Base-by-base conservation (phyloP, 1,140 invertebrate species). In the Pseudomyrmex concolor region DNA sequence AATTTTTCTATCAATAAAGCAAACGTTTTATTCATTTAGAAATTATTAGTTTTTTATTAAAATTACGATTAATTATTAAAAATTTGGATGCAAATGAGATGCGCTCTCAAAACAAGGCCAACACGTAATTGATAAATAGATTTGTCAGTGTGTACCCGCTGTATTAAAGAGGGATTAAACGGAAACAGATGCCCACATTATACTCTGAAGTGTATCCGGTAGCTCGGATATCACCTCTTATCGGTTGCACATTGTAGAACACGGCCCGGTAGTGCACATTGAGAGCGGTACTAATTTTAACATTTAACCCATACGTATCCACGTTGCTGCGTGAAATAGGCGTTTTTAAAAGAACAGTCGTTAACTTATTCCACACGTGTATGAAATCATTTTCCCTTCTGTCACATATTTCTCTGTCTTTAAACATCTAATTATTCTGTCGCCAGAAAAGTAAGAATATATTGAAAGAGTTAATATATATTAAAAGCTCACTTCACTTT, bases 221-320 rank as follows among this genome's bases (percentile, higher is more conserved):
- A 62, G 25, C 54, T n/a, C 22, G 25, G 63, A 78, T 78, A 78
- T 68, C 63, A 55, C 43, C 22, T 54, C 74, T 67, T 78, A 78
- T 78, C 63, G 34, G 63, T 68, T 77, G 50, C 62, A 77, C 25
- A 8, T 76, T 55, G 74, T 50, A 17, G 50, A 78, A 78, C 17
- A 17, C 2, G 13, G 10, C 48, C 64, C 57, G n/a, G 60, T 54
- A 34, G 34, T 3, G 34, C 34, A 45, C 73, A 76, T 66, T 22
- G 73, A 76, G 48, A 76, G 48, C 73, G n/a, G 34, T 76, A 78
- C 51, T 68, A 78, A 78, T 68, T 78, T 78, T 78, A 78, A 78
- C 62, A 9, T 67, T 77, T 12, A 64, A 7, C 22, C 22, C 13
- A 9, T 45, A 13, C 5, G 22, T 59, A 10, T 17, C 3, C n/a